phyloP scores from a whole-genome alignment of 2,888 invertebrate genomes.

The Exocentrus adspersus region DNA sequence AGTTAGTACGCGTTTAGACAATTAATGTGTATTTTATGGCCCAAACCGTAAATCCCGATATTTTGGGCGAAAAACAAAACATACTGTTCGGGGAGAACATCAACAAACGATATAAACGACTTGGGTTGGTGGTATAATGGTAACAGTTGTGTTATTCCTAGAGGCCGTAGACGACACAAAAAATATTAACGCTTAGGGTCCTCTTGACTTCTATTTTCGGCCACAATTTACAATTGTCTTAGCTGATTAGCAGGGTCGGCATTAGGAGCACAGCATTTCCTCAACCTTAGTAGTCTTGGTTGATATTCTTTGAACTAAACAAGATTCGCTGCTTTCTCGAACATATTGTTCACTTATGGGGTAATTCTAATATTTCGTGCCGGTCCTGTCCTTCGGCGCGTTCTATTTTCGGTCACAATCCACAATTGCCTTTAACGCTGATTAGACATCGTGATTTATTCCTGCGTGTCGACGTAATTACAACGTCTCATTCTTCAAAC shows the following conservation, averaged over 20 bases:
- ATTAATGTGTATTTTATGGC: constrained; percentile 41
- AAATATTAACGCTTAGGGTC: constrained; percentile 50
- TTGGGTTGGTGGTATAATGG: constrained; percentile 45
- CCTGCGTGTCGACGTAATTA: constrained; percentile 52
- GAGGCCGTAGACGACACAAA: constrained; percentile 53
- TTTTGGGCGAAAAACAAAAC: constrained; percentile 43
- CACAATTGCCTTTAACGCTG: constrained; percentile 45
- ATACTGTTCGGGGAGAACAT: constrained; percentile 39
- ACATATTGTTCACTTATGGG: too few species aligned
- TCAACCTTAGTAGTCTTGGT: too few species aligned
- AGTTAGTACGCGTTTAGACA: constrained; percentile 40
- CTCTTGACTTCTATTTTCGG: constrained; percentile 39
- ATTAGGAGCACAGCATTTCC: too few species aligned
- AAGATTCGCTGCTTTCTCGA: too few species aligned
- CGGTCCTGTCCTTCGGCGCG: not conserved
- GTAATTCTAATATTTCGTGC: not conserved
- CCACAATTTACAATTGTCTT: constrained; percentile 44
- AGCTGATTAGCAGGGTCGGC: constrained; percentile 36
- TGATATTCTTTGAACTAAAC: too few species aligned
- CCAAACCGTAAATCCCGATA: constrained; percentile 37
- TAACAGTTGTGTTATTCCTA: constrained; percentile 54
- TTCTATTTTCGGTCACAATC: constrained; percentile 41
- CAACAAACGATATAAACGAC: constrained; percentile 52
- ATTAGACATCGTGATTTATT: constrained; percentile 52
- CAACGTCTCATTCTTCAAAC: constrained; percentile 51